Evolutionary conservation across 2,797 vertebrate genomes (phyloP).

Genomic region (Gymnocypris eckloni): DNA sequence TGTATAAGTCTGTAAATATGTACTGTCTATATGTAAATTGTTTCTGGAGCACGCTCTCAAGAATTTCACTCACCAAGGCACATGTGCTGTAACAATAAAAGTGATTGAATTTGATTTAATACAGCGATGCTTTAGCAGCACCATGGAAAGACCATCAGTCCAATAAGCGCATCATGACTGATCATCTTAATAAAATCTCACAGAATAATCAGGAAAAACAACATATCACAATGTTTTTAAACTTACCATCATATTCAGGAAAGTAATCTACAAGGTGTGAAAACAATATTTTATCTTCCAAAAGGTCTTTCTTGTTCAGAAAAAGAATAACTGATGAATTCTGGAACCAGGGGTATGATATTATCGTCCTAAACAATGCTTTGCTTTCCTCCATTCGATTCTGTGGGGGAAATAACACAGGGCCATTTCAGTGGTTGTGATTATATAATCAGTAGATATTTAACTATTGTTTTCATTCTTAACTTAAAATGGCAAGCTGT

Average conservation of each 20-base stretch:
- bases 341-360: constrained; percentile 77
- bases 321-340: constrained; percentile 78
- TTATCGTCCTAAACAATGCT: constrained; percentile 79
- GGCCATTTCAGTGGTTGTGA: not conserved
- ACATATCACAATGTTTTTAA: not conserved
- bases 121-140: not conserved
- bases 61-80: no score
- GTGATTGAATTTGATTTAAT: no score
- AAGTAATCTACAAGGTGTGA: constrained; percentile 82
- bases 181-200: not conserved
- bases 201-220: constrained; percentile 4
- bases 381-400: constrained; percentile 82
- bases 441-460: not conserved
- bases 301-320: constrained; percentile 80
- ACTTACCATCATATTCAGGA: constrained; percentile 78
- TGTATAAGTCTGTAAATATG: no score
- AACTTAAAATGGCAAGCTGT: not conserved
- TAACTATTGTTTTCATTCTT: not conserved
- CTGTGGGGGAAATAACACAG: constrained; percentile 56
- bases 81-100: no score
- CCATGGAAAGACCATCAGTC: not conserved
- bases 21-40: no score
- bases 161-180: not conserved
- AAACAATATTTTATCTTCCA: constrained; percentile 80
- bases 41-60: no score